These are phyloP conservation scores for Schizaphis graminum DNA, from an alignment of 2,888 invertebrate species.

Conservation along the genomic window DNA sequence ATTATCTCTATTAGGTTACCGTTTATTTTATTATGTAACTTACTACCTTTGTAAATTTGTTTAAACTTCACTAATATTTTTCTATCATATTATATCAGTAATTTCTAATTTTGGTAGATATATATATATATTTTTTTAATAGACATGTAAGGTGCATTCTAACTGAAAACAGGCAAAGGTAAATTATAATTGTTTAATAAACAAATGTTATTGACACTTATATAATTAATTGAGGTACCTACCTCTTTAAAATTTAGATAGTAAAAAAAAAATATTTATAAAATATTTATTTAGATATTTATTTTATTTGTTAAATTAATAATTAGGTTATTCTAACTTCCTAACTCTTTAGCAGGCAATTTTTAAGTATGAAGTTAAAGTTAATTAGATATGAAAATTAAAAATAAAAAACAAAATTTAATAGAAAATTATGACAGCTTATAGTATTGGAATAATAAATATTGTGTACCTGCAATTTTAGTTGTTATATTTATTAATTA, in stretches of 20 bases:
- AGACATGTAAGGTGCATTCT: background rate
- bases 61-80: background rate
- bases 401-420: background rate
- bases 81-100: background rate
- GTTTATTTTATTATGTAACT: constrained; percentile 1
- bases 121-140: background rate
- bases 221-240: background rate
- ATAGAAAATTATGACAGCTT: background rate
- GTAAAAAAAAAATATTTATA: background rate
- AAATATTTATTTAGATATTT: background rate
- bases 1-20: background rate
- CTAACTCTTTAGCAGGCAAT: background rate
- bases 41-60: background rate
- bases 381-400: background rate
- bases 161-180: background rate
- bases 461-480: background rate
- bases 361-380: background rate
- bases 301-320: background rate
- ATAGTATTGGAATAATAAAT: background rate
- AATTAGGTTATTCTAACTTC: background rate
- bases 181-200: background rate
- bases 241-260: background rate
- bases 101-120: background rate
- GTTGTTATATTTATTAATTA: background rate
- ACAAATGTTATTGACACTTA: background rate